Percentiles rank a stretch among this genome's conserved stretches.
phyloP scores from a whole-genome alignment of 2,888 invertebrate genomes.

The Drosophila neutralis region DNA sequence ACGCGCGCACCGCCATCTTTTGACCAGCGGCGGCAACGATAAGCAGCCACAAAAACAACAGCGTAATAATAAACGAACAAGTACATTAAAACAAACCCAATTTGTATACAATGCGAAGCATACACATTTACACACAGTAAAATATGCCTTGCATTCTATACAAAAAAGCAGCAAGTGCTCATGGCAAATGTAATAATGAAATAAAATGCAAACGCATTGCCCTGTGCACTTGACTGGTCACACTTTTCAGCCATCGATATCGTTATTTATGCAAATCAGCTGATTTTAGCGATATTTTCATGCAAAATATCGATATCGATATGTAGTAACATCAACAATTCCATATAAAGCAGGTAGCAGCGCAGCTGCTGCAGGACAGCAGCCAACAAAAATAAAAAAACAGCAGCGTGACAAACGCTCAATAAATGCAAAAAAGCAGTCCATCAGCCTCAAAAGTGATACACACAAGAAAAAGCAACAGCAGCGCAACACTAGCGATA shows the following conservation, averaged over 20 bases:
- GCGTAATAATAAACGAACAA: slow-evolving; percentile 43
- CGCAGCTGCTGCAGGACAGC: slow-evolving; percentile 62
- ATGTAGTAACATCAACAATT: slow-evolving; percentile 56
- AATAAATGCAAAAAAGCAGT: slow-evolving; percentile 57
- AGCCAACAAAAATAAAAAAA: slow-evolving; percentile 51
- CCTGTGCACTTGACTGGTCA: slow-evolving; percentile 48
- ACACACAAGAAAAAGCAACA: slow-evolving; percentile 51
- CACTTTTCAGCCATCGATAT: slow-evolving; percentile 44
- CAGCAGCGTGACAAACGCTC: slow-evolving; percentile 55
- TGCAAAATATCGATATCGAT: slow-evolving; percentile 46
- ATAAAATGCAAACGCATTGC: slow-evolving; percentile 15
- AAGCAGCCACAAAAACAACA: slow-evolving; percentile 53
- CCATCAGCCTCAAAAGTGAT: slow-evolving; percentile 56
- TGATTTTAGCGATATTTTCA: slow-evolving; percentile 36
- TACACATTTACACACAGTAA: neutral
- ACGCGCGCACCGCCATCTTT: slow-evolving; percentile 84
- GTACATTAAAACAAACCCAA: slow-evolving; percentile 11
- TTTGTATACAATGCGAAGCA: slow-evolving; percentile 22
- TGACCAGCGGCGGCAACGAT: slow-evolving; percentile 82
- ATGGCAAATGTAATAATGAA: slow-evolving; percentile 15
- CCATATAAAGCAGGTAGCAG: slow-evolving; percentile 60
- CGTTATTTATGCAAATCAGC: slow-evolving; percentile 58
- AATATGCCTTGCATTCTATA: slow-evolving; percentile 24
- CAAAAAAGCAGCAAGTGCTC: slow-evolving; percentile 18
- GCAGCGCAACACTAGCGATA: slow-evolving; percentile 38